These are phyloP conservation scores for Actinopyga echinites DNA, from an alignment of 53 echinoderm and acorn worm species.

Conservation along the genomic window DNA sequence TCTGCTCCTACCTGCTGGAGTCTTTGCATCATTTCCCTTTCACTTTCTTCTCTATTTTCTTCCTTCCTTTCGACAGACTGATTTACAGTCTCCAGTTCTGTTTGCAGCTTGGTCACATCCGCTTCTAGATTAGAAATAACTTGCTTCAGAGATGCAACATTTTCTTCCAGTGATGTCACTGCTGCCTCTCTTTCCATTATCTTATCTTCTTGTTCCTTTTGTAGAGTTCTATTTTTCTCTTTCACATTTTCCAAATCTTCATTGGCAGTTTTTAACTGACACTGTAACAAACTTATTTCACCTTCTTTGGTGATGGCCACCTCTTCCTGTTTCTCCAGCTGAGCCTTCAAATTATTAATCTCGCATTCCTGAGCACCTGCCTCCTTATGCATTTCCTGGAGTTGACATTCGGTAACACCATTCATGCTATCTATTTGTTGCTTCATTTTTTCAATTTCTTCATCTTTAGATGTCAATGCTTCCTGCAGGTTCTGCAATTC, in stretches of 20 bases:
- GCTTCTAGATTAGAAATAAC: slow-evolving; percentile 54
- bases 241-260: slow-evolving; percentile 20
- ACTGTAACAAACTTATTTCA: slow-evolving; percentile 28
- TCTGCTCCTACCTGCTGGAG: background rate
- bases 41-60: slow-evolving; percentile 29
- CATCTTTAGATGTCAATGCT: slow-evolving; percentile 49
- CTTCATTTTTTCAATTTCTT: slow-evolving; percentile 31
- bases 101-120: slow-evolving; percentile 29
- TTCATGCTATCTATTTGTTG: slow-evolving; percentile 28
- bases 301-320: slow-evolving; percentile 30
- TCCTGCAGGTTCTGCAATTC: slow-evolving; percentile 63
- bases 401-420: slow-evolving; percentile 39
- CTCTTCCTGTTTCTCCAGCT: slow-evolving; percentile 45
- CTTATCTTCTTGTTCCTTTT: slow-evolving; percentile 29
- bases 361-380: slow-evolving; percentile 25
- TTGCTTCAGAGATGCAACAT: slow-evolving; percentile 35
- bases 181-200: slow-evolving; percentile 33
- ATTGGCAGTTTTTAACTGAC: background rate
- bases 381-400: slow-evolving; percentile 18
- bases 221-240: slow-evolving; percentile 25
- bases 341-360: slow-evolving; percentile 48
- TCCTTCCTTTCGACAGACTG: background rate
- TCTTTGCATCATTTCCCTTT: background rate
- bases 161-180: slow-evolving; percentile 27
- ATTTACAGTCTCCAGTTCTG: background rate